phyloP scores from a whole-genome alignment of 1,140 invertebrate genomes.

The Pentalonia nigronervosa region DNA sequence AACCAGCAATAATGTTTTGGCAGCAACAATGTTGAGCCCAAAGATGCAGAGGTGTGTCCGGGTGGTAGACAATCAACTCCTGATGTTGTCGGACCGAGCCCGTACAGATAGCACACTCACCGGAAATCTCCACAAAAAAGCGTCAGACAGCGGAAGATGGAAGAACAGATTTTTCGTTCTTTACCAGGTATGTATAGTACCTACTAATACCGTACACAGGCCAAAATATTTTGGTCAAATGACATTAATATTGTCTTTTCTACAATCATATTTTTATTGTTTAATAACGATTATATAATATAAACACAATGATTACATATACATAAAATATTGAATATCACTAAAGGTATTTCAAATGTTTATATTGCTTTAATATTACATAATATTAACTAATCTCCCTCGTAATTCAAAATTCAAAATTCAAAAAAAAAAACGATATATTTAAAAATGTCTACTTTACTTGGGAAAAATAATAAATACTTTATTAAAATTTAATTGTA shows the following conservation, averaged over 20 bases:
- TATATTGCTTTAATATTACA: background rate
- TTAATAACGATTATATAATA: background rate
- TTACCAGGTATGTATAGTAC: conserved; percentile 75
- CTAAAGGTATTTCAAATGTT: background rate
- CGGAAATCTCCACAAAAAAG: conserved; percentile 86
- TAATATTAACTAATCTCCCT: background rate
- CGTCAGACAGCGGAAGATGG: conserved; percentile 87
- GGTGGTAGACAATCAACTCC: conserved; percentile 81
- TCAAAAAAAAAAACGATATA: background rate
- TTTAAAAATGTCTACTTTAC: background rate
- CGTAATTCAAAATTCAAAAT: background rate
- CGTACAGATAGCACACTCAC: conserved; percentile 78
- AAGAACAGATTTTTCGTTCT: conserved; percentile 88
- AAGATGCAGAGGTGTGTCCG: conserved; percentile 85
- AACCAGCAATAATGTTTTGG: background rate
- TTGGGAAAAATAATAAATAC: background rate
- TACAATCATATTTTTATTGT: background rate
- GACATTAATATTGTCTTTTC: background rate
- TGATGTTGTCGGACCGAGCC: conserved; percentile 85
- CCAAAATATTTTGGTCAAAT: background rate
- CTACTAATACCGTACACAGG: background rate
- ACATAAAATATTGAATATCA: background rate
- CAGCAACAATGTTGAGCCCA: conserved; percentile 73
- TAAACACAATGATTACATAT: background rate
- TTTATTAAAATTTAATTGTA: background rate